A percentile compares a stretch with the other conserved stretches of the same genome.
phyloP scores from a whole-genome alignment of 2,113 vertebrate species.

The Ammodytes marinus region DNA sequence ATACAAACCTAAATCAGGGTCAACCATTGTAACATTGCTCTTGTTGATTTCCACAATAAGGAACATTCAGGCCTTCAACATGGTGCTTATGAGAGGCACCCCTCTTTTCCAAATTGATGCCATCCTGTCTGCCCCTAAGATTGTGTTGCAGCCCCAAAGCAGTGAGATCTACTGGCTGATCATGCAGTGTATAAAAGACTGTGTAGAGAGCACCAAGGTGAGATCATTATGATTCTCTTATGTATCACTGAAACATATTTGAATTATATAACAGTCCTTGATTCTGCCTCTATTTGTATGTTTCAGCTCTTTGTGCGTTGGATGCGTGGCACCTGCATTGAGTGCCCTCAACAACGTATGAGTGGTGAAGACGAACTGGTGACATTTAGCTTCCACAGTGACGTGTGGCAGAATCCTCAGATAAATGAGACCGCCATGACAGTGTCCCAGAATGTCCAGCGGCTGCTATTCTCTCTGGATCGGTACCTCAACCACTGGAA shows the following conservation, averaged over 20 bases:
- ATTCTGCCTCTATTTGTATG: not conserved
- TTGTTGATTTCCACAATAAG: constrained; percentile 75
- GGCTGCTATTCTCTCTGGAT: constrained; percentile 83
- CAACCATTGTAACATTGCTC: not conserved
- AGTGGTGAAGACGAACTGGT: constrained; percentile 82
- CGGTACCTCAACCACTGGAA: constrained; percentile 89
- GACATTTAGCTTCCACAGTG: constrained; percentile 88
- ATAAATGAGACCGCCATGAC: constrained; percentile 85
- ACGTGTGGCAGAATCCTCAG: constrained; percentile 86
- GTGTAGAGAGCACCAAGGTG: constrained; percentile 92
- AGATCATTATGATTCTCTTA: constrained; percentile 2
- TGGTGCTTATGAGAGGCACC: constrained; percentile 79
- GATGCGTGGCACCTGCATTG: constrained; percentile 93
- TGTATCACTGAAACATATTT: not conserved
- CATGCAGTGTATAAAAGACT: constrained; percentile 86
- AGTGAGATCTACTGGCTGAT: constrained; percentile 88
- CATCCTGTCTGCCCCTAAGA: constrained; percentile 87
- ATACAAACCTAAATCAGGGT: not conserved
- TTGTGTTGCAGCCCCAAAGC: constrained; percentile 88
- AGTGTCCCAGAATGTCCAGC: constrained; percentile 87
- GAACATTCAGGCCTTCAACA: constrained; percentile 90
- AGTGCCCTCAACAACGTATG: constrained; percentile 89
- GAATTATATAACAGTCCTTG: not conserved
- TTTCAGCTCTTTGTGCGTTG: constrained; percentile 91
- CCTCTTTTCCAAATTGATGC: constrained; percentile 90